These are phyloP conservation scores for Agonopterix alstromeriana DNA, from an alignment of 2,888 invertebrate species.

Conservation along the genomic window DNA sequence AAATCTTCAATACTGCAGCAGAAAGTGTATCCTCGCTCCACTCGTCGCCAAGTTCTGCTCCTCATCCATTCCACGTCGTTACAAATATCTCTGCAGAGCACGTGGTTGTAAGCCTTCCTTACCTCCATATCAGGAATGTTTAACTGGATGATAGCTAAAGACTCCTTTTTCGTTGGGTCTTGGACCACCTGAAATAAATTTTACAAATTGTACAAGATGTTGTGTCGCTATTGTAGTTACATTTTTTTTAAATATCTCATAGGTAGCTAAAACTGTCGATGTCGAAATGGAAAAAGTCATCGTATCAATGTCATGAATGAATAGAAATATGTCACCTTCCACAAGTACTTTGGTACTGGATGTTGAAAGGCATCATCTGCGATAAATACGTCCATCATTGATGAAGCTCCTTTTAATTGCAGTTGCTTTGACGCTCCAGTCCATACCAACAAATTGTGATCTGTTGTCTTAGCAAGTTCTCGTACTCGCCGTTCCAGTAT, in stretches of 20 bases:
- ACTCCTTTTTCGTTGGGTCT: constrained; percentile 21
- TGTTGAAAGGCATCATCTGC: constrained; percentile 9
- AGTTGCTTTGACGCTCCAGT: constrained; percentile 29
- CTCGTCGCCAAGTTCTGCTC: constrained; percentile 26
- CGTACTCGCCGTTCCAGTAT: constrained; percentile 35
- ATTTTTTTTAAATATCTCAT: not conserved
- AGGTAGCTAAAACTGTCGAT: no score
- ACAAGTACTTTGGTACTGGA: constrained; percentile 31
- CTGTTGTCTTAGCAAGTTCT: constrained; percentile 17
- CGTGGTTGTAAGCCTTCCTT: constrained; percentile 15
- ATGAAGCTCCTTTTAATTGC: constrained; percentile 5
- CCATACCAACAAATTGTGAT: constrained; percentile 22
- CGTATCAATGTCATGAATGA: no score
- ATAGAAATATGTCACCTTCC: constrained; percentile 36
- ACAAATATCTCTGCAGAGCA: constrained; percentile 40
- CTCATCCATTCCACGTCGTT: constrained; percentile 31
- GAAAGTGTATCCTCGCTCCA: constrained; percentile 32
- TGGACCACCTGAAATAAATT: constrained; percentile 36
- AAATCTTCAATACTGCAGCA: constrained; percentile 40
- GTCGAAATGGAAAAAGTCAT: no score
- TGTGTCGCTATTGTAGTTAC: not conserved
- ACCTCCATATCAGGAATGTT: constrained; percentile 36
- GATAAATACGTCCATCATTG: not conserved
- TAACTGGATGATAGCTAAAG: constrained; percentile 44
- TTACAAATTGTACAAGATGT: not conserved